Evolutionary conservation across 2,113 vertebrate species (phyloP), one percentile per base, ranked within the genome.

Genomic region (Pseudorectes ferrugineus): DNA sequence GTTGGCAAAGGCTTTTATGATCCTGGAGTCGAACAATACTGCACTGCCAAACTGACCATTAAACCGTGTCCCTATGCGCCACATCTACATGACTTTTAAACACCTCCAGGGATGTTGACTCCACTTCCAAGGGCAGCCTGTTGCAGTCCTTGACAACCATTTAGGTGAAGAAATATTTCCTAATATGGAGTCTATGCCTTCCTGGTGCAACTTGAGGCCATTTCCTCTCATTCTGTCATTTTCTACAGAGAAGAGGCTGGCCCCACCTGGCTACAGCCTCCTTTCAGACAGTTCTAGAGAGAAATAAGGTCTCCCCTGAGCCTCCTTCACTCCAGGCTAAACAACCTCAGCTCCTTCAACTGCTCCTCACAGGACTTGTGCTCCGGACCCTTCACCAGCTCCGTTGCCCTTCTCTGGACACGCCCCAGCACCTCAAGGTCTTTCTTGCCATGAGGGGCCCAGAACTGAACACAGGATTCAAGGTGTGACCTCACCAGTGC

Each of bases 361-460:
- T 48, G 8, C 15, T 52, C 5, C 28, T 45, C 19, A 40, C 10
- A 26, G 19, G 18, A 23, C 23, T 26, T 59, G 10, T 36, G 8
- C 19, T 61, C 35, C 35, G 24, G 59, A 65, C 11, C 8, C 5
- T 49, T 67, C 36, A 17, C 6, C 20, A 58, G 7, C 25, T 49
- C 26, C 6, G 8, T 3, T 7, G 4, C 4, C 25, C 36, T 85
- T 49, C 31, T 51, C 31, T 31, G 11, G 17, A 67, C 26, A 6
- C 0, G 0, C 9, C 31, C 9, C 31, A 40, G 25, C 10, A 0
- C 8, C 25, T 42, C 16, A 66, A 25, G 29, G 31, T 35, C 13
- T n/a, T 51, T 49, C 11, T 36, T 58, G 25, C 26, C 1, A 3
- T 31, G 17, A 49, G 5, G 5, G 22, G 20, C 16, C 36, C 17